Evolutionary conservation across 2,797 vertebrate genomes (phyloP).

Genomic region (Sebastes steindachneri): DNA sequence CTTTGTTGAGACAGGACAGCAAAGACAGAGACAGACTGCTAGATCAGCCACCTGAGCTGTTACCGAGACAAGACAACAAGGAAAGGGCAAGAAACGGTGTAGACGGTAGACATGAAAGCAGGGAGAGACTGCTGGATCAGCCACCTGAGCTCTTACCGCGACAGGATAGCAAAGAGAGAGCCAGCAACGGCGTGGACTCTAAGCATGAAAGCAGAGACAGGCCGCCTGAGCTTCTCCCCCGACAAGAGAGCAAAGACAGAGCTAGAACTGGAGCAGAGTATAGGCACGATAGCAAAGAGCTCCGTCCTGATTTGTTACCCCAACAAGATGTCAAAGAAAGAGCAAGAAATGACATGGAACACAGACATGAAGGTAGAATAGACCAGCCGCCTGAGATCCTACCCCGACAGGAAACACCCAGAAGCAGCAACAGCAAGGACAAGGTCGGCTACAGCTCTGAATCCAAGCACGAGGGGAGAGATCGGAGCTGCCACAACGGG

Average conservation of each 20-base stretch:
- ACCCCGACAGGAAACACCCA: slow-evolving; percentile 86
- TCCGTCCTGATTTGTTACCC: slow-evolving; percentile 68
- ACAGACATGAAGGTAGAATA: slow-evolving; percentile 77
- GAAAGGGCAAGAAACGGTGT: slow-evolving; percentile 70
- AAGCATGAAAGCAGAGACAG: slow-evolving; percentile 72
- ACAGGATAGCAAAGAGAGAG: slow-evolving; percentile 78
- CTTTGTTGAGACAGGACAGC: slow-evolving; percentile 87
- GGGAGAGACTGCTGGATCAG: slow-evolving; percentile 74
- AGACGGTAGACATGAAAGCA: slow-evolving; percentile 76
- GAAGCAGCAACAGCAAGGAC: slow-evolving; percentile 75
- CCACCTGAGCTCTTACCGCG: slow-evolving; percentile 71
- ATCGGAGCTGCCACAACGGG: slow-evolving; percentile 67
- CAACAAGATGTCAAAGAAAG: slow-evolving; percentile 79
- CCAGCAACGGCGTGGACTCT: slow-evolving; percentile 73
- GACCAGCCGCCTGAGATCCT: slow-evolving; percentile 79
- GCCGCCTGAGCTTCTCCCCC: slow-evolving; percentile 69
- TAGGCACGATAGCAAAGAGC: slow-evolving; percentile 75
- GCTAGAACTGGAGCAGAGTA: slow-evolving; percentile 69
- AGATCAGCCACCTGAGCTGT: slow-evolving; percentile 81
- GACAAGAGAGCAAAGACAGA: slow-evolving; percentile 78
- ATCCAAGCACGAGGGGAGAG: slow-evolving; percentile 70
- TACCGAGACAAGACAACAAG: slow-evolving; percentile 76
- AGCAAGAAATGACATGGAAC: slow-evolving; percentile 79
- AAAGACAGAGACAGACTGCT: slow-evolving; percentile 85
- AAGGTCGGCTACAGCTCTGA: slow-evolving; percentile 52